Evolutionary conservation across 2,888 invertebrate genomes (phyloP).

Genomic region (Tipula helvola): DNA sequence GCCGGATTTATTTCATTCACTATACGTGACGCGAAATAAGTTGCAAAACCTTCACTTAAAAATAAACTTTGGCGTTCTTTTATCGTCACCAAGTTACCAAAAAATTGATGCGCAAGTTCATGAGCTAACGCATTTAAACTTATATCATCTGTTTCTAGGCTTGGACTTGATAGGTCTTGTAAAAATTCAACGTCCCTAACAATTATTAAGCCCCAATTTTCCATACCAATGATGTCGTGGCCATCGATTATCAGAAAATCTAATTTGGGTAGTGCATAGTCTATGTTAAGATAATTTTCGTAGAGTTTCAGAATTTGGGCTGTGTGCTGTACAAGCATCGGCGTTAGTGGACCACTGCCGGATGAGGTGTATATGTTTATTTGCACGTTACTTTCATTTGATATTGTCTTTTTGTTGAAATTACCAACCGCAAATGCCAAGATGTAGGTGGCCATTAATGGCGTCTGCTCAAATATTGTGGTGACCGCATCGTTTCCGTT

Average conservation of each 20-base stretch:
- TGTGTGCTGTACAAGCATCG: constrained; percentile 60
- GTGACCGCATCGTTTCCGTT: constrained; percentile 14
- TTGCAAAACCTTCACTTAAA: not conserved
- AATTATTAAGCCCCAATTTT: constrained; percentile 85
- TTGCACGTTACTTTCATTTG: not conserved
- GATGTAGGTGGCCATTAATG: constrained; percentile 64
- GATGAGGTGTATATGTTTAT: not conserved
- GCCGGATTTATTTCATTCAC: not conserved
- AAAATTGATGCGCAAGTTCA: not conserved
- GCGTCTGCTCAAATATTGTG: constrained; percentile 35
- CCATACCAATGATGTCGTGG: constrained; percentile 78
- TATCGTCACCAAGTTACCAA: not conserved
- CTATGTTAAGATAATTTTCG: constrained; percentile 57
- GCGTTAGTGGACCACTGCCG: not conserved
- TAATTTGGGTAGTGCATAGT: constrained; percentile 65
- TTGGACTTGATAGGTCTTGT: not conserved
- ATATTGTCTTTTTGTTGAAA: constrained; percentile 25
- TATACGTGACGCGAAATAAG: not conserved
- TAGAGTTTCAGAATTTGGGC: constrained; percentile 53
- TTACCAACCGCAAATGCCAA: constrained; percentile 64
- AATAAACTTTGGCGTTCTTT: not conserved
- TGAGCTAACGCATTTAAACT: not conserved
- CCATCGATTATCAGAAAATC: constrained; percentile 83
- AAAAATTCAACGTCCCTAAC: constrained; percentile 19
- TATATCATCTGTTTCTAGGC: not conserved